Evolutionary conservation across 2,113 vertebrate species (phyloP).

Genomic region (Gasterosteus aculeatus): DNA sequence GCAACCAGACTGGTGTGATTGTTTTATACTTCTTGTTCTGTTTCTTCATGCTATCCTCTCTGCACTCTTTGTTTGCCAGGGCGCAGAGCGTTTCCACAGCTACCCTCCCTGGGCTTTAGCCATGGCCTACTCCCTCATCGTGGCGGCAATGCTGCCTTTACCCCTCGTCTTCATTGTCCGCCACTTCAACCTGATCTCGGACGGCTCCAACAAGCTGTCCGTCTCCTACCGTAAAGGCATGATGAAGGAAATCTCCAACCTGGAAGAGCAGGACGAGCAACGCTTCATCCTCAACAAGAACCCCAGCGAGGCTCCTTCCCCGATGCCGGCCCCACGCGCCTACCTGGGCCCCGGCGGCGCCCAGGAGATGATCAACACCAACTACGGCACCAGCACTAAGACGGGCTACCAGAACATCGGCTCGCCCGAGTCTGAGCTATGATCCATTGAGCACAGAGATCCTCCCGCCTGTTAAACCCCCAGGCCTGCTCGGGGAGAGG

Average conservation of each 20-base stretch:
- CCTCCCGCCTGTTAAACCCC: conserved; percentile 24
- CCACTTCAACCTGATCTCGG: conserved; percentile 91
- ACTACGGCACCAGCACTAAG: conserved; percentile 92
- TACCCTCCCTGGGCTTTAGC: conserved; percentile 94
- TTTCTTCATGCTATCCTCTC: conserved; percentile 1
- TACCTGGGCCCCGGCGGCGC: conserved; percentile 92
- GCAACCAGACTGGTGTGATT: neutral
- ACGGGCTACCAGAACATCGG: conserved; percentile 89
- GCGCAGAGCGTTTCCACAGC: conserved; percentile 88
- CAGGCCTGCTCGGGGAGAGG: conserved; percentile 30
- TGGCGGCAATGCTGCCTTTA: conserved; percentile 89
- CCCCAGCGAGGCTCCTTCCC: conserved; percentile 91
- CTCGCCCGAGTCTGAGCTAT: conserved; percentile 95
- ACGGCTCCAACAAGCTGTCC: conserved; percentile 94
- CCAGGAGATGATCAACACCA: conserved; percentile 89
- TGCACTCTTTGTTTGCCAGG: conserved; percentile 76
- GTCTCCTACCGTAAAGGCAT: conserved; percentile 98
- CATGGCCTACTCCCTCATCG: conserved; percentile 90
- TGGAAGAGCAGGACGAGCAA: conserved; percentile 95
- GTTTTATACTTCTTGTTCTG: neutral
- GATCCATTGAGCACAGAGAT: conserved; percentile 64
- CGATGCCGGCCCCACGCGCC: conserved; percentile 92
- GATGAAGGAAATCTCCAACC: conserved; percentile 98
- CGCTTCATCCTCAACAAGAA: conserved; percentile 97
- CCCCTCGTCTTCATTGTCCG: conserved; percentile 90